These are phyloP conservation scores for Zosterops borbonicus DNA, from an alignment of 2,113 vertebrate species.

Conservation along the genomic window DNA sequence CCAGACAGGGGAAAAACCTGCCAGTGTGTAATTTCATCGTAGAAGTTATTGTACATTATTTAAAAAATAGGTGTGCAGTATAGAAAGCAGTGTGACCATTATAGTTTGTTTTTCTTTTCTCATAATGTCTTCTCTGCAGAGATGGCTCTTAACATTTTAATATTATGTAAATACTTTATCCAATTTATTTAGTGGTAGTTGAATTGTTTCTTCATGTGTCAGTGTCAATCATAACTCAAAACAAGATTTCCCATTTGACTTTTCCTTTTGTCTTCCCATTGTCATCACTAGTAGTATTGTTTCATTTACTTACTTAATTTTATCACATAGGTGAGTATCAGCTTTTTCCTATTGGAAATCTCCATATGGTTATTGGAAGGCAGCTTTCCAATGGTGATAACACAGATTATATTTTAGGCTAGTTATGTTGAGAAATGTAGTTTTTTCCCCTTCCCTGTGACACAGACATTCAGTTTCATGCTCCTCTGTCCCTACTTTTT, in stretches of 20 bases:
- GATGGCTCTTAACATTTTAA: background rate
- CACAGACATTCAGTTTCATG: background rate
- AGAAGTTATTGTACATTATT: background rate
- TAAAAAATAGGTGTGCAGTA: background rate
- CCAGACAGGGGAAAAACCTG: background rate
- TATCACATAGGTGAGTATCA: background rate
- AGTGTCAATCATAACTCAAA: background rate
- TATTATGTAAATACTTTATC: background rate
- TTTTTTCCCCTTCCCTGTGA: background rate
- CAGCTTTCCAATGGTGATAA: background rate
- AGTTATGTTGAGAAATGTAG: background rate
- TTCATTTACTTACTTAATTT: background rate
- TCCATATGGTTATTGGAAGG: background rate
- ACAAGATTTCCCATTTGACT: background rate
- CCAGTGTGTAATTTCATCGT: background rate
- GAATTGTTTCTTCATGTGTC: background rate
- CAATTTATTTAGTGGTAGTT: background rate
- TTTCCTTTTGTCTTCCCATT: background rate
- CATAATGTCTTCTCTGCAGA: background rate
- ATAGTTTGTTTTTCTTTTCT: background rate
- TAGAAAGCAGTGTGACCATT: background rate
- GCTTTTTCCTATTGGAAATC: background rate
- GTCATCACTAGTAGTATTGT: background rate
- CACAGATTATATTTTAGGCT: background rate
- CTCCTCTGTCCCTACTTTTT: constrained; percentile 14